Evolutionary conservation across 1,140 invertebrate species (phyloP), one percentile per base, ranked within the genome.

Genomic region (Elymnias hypermnestra): DNA sequence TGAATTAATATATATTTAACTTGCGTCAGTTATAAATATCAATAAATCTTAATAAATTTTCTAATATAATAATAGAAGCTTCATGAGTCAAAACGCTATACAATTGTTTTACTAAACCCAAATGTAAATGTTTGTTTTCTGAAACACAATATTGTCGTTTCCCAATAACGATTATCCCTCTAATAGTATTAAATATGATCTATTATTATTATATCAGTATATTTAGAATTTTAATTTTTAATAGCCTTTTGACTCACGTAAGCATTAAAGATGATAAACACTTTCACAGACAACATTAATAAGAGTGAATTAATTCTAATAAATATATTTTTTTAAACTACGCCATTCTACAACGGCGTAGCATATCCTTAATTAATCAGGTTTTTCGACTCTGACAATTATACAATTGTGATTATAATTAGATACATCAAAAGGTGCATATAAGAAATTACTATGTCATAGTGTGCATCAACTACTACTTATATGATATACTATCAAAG

Each of bases 351-450:
- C 44, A 40, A 41, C 21, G 19, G 33, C 21, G 21, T 41, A 19
- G 23, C 15, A 14, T 47, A 26, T 42, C 42, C 57, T 71, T 75
- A 77, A 64, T 23, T 70, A 62, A 72, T 74, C 73, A 79, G 75
- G 73, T 83, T 74, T 26, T 52, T 57, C 19, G 72, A 74, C 72
- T 76, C 66, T 63, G 71, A 72, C 51, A 26, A 22, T 36, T 18
- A 37, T 38, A 36, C 29, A 33, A 33, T 14, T 31, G 29, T 31
- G 19, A 21, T 38, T 17, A 43, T 50, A 37, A 3, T 35, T 17
- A 42, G 1, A 44, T 43, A 47, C 37, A 38, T 41, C 15, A 35
- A 36, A 10, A 10, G 6, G 59, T 57, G 59, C 47, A 45, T n/a
- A n/a, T 35, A 42, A 56, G 17, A 10, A 3, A 21, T 36, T 17